Evolutionary conservation across 2,113 vertebrate species (phyloP).

Genomic region (Dascyllus trimaculatus): DNA sequence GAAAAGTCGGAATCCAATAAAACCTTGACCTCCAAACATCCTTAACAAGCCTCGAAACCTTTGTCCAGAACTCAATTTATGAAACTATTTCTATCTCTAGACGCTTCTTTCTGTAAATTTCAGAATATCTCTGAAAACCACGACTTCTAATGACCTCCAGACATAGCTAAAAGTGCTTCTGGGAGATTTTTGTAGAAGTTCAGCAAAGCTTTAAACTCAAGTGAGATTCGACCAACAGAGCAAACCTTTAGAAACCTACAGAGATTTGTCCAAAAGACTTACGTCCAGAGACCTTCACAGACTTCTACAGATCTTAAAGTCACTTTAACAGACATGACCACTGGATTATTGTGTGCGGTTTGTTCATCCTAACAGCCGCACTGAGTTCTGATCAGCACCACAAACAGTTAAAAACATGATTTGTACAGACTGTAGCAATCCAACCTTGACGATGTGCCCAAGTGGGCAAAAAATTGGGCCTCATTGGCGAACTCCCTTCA

Average conservation of each 20-base stretch:
- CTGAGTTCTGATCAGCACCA: neutral
- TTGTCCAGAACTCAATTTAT: too few relatives aligned
- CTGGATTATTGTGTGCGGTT: neutral
- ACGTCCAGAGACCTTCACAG: neutral
- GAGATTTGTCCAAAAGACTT: neutral
- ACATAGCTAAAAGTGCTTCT: too few relatives aligned
- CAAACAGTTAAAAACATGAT: neutral
- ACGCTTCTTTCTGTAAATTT: too few relatives aligned
- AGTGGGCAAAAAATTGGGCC: neutral
- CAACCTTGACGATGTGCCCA: neutral
- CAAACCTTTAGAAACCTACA: too few relatives aligned
- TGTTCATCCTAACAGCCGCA: neutral
- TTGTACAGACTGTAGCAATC: neutral
- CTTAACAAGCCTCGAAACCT: neutral
- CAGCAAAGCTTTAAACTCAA: neutral
- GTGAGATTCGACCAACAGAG: too few relatives aligned
- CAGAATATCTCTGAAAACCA: too few relatives aligned
- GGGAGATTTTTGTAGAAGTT: too few relatives aligned
- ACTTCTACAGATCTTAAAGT: too few relatives aligned
- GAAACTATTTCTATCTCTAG: too few relatives aligned
- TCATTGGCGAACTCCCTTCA: constrained; percentile 29
- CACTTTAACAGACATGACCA: neutral
- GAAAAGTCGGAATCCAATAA: neutral
- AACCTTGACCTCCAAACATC: neutral
- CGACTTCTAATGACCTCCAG: too few relatives aligned